A percentile compares a stretch with the other conserved stretches of the same genome.
Evolutionary conservation across 2,888 invertebrate species (phyloP).

Genomic region (Bugulina stolonifera): DNA sequence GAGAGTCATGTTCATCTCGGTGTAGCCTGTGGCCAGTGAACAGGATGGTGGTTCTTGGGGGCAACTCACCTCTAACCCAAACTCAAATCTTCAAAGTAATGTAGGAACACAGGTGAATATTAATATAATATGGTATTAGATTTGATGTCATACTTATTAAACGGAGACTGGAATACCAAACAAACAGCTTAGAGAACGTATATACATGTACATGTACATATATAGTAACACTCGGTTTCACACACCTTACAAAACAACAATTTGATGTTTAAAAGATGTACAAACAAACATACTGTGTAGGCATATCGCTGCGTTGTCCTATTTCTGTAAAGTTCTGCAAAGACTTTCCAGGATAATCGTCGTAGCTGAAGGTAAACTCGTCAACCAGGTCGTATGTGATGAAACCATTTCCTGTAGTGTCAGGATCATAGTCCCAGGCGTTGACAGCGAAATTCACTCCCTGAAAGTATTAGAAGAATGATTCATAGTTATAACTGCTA

Average conservation of each 20-base stretch:
- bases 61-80: slow-evolving; percentile 16
- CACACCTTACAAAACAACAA: no score
- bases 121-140: no score
- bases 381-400: slow-evolving; percentile 6
- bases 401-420: not conserved
- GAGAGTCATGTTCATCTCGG: not conserved
- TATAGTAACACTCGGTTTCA: no score
- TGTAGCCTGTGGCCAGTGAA: not conserved
- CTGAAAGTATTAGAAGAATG: no score
- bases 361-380: not conserved
- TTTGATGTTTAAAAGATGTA: no score
- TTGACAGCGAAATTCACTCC: not conserved
- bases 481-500: no score
- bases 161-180: no score
- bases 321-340: not conserved
- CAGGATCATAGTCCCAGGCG: not conserved
- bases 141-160: no score
- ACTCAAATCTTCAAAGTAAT: no score
- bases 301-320: not conserved
- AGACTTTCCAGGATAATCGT: not conserved
- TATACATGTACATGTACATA: no score
- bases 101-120: not conserved
- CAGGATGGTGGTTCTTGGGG: not conserved
- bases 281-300: not conserved
- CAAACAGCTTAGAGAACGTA: no score